Evolutionary conservation across 2,888 invertebrate genomes (phyloP), one percentile per base, ranked within the genome.

Genomic region (Amblyjoppa fuscipennis): DNA sequence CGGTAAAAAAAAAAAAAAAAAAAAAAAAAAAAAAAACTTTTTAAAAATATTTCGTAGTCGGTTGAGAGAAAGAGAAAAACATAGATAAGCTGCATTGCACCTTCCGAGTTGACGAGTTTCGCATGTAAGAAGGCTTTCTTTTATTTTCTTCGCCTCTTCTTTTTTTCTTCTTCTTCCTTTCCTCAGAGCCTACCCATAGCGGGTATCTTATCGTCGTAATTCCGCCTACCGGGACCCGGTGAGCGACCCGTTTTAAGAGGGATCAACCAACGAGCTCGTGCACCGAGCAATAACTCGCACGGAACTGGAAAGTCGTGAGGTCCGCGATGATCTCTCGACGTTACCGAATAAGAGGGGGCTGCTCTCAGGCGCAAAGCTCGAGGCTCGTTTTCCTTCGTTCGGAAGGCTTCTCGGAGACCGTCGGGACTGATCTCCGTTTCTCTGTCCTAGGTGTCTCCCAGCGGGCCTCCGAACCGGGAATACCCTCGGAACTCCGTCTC

Each of bases 161-260:
- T 74, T 69, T 80, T 64, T 59, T 81, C 69, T 69, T 20, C 20
- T 80, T 64, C 56, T 41, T 83, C 45, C 6, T 59, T 31, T 20
- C n/a, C 45, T 45, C 20, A 56, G 66, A 34, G 70, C 49, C 16
- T 31, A 31, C 61, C 61, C 61, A 3, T 64, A 49, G 49, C 66
- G 59, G 51, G 49, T 31, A 84, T 84, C 84, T 78, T 84, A 84
- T 81, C 81, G 73, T 64, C 69, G 61, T 61, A 66, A 84, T 53
- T 69, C 59, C 28, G 56, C 61, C 71, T 77, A 25, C 73, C 49
- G 75, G 31, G 78, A 34, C 28, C 59, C 41, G 38, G 41, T 28
- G 59, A 75, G 13, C 20, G 49, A 75, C 5, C 61, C 28, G 64
- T 49, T 28, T 45, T 31, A 49, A 64, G 64, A 64, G 75, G 61